Evolutionary conservation across 1,140 invertebrate genomes (phyloP), one percentile per base, ranked within the genome.

Genomic region (Heliconius melpomene): DNA sequence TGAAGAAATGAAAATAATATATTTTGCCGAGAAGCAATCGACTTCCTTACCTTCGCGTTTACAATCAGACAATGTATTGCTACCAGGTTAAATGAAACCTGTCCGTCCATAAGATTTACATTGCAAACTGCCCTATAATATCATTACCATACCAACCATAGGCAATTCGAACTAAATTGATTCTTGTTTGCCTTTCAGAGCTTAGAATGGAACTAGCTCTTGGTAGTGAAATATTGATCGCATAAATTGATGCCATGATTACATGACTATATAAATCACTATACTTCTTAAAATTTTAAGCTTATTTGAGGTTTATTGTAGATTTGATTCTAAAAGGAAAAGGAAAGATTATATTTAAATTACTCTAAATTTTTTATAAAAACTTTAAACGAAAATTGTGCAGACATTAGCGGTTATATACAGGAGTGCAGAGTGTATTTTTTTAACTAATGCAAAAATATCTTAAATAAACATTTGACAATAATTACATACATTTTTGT

Each of bases 131-230:
- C 18, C 2, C n/a, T 23, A 20, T 60, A 23, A 60, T 11, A 60
- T 60, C n/a, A 60, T 60, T 60, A 60, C 7, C n/a, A 36, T 36
- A 36, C 32, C 32, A 36, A 36, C 32, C 32, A 13, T 60, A 60
- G 54, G 54, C 54, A 60, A 60, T 60, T 60, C 3, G 54, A 23
- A 60, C 54, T 2, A 60, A 60, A 60, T 60, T 60, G 54, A 60
- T 60, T 60, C 54, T 60, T 60, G 54, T 60, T 60, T 60, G 54
- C n/a, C 54, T 60, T 60, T 60, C 54, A 60, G 54, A 60, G 54
- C n/a, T 60, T 60, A 60, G 54, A 60, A 60, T 60, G 7, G 54
- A 23, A 60, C 54, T n/a, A 23, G 9, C 54, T 23, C 3, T n/a
- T 23, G 8, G 9, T 60, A 3, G 8, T 60, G 9, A 60, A 60